These are phyloP conservation scores for Heteromyza rotundicornis DNA, from an alignment of 2,888 invertebrate species.

Conservation along the genomic window DNA sequence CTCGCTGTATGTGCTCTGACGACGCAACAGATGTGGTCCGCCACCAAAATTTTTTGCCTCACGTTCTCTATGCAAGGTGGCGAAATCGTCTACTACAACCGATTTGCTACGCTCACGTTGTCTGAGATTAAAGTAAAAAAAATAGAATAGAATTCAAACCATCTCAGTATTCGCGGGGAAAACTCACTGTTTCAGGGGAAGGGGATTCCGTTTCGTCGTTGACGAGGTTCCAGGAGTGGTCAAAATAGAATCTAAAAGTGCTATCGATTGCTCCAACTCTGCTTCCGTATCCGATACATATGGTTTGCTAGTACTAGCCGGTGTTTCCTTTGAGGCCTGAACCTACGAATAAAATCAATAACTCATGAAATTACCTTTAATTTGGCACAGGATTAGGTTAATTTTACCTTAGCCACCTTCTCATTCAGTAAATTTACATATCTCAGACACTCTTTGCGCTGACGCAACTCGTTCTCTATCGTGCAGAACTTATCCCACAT, in stretches of 20 bases:
- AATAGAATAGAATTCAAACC: constrained; percentile 15
- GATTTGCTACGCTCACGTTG: constrained; percentile 72
- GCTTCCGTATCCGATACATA: constrained; percentile 32
- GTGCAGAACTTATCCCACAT: constrained; percentile 69
- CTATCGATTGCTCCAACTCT: constrained; percentile 65
- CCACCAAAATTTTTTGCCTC: constrained; percentile 33
- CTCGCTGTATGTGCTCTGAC: constrained; percentile 60
- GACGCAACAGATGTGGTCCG: constrained; percentile 45
- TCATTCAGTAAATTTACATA: constrained; percentile 77
- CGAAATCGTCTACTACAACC: constrained; percentile 70
- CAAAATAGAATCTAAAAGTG: constrained; percentile 71
- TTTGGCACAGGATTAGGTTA: not conserved
- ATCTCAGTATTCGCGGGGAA: not conserved
- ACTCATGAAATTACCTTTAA: not conserved
- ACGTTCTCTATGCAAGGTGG: constrained; percentile 42
- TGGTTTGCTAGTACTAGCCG: not conserved
- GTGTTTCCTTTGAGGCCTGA: not conserved
- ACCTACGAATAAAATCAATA: not conserved
- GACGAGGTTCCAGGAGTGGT: constrained; percentile 65
- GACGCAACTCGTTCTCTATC: constrained; percentile 67
- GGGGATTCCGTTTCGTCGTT: constrained; percentile 64
- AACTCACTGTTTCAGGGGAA: constrained; percentile 61
- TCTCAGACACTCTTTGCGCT: constrained; percentile 71
- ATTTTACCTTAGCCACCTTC: constrained; percentile 23
- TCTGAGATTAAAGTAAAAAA: constrained; percentile 28